Conservation (phyloP, 2,888 invertebrate genomes). For the Acholoe squamosa region DNA sequence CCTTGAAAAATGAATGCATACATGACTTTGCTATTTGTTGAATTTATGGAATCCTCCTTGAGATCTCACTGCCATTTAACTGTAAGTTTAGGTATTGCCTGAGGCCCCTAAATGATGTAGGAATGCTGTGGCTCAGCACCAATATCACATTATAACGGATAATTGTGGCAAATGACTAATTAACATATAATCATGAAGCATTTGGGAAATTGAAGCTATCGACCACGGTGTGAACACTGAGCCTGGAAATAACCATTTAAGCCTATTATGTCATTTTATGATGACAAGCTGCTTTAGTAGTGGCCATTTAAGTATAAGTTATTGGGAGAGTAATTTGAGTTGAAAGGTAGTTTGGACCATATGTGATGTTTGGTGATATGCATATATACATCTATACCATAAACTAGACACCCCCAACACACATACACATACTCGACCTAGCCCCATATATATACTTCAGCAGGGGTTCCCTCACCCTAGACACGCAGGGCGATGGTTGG, state of each 20-base stretch:
- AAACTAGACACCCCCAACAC: not conserved
- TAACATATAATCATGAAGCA: not conserved
- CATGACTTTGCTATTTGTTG: too few species aligned
- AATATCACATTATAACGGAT: not conserved
- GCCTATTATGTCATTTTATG: not conserved
- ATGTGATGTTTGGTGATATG: not conserved
- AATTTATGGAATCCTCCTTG: too few species aligned
- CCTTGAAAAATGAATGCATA: too few species aligned
- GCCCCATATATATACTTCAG: not conserved
- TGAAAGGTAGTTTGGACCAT: not conserved
- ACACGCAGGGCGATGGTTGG: not conserved
- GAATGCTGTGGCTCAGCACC: not conserved
- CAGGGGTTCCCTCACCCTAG: not conserved
- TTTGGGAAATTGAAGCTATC: not conserved
- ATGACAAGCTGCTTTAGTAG: not conserved
- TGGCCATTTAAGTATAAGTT: not conserved
- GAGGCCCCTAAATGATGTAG: too few species aligned
- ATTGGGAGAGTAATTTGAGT: not conserved
- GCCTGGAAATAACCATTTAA: not conserved
- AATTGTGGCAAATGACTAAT: constrained; percentile 17
- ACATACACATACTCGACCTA: not conserved
- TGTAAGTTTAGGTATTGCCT: too few species aligned
- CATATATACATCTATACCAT: not conserved
- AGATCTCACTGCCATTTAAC: too few species aligned
- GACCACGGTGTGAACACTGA: not conserved